phyloP scores from a whole-genome alignment of 1,140 invertebrate genomes.

The Adelges cooleyi region DNA sequence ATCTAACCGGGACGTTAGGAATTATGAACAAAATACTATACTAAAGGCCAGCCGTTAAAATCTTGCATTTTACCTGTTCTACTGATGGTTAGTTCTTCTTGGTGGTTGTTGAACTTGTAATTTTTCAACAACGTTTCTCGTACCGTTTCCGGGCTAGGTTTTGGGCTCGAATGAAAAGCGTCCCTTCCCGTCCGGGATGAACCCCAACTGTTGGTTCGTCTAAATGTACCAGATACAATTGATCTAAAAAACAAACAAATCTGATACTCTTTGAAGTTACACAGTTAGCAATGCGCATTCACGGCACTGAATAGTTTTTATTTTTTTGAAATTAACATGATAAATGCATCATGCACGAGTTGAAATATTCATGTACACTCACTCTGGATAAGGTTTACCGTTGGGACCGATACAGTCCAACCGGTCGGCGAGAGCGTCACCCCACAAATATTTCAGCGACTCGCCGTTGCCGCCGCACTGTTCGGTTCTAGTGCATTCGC shows the following conservation, averaged over 20 bases:
- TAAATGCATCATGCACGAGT: too few species aligned
- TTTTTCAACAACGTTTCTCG: conserved; percentile 54
- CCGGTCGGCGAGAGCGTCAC: conserved; percentile 65
- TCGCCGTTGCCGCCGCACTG: conserved; percentile 32
- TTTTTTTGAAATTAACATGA: too few species aligned
- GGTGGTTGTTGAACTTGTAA: conserved; percentile 40
- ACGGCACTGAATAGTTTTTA: too few species aligned
- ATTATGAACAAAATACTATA: too few species aligned
- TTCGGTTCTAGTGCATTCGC: not conserved
- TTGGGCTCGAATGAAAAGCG: conserved; percentile 43
- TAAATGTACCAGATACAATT: conserved; percentile 51
- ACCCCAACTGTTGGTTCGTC: conserved; percentile 39
- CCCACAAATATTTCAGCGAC: conserved; percentile 65
- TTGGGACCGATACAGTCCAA: conserved; percentile 65
- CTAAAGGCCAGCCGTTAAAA: too few species aligned
- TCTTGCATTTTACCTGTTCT: conserved; percentile 41
- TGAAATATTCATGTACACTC: too few species aligned
- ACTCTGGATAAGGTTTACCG: conserved; percentile 68
- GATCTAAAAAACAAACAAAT: conserved; percentile 41
- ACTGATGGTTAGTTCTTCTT: conserved; percentile 33
- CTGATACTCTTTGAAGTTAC: not conserved
- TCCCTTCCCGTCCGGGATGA: conserved; percentile 46
- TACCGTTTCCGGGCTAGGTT: conserved; percentile 52
- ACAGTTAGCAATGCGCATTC: too few species aligned
- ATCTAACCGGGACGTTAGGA: too few species aligned